A percentile compares a stretch with the other conserved stretches of the same genome.
These are phyloP conservation scores for Dromius quadrimaculatus DNA, from an alignment of 2,888 invertebrate genomes.

Conservation along the genomic window DNA sequence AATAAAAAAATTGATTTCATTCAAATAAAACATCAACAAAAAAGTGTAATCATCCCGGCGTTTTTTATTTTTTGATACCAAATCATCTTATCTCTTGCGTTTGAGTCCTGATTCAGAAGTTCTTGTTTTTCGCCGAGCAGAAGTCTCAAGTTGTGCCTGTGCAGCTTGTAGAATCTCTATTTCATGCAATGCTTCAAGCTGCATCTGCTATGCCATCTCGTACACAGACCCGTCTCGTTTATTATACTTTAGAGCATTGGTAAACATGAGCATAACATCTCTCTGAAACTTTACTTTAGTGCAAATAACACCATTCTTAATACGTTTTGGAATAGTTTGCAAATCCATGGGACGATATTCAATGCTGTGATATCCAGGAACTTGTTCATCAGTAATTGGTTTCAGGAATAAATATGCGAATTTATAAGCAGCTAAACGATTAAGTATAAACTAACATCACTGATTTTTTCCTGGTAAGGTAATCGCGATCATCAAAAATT, in stretches of 20 bases:
- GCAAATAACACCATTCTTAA: conserved; percentile 85
- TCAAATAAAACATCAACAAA: conserved; percentile 27
- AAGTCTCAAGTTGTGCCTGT: conserved; percentile 60
- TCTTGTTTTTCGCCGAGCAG: conserved; percentile 64
- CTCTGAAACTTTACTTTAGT: conserved; percentile 89
- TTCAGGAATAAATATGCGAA: conserved; percentile 87
- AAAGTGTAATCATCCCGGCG: conserved; percentile 63
- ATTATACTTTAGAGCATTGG: conserved; percentile 95
- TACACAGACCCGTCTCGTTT: conserved; percentile 85
- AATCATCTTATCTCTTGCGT: conserved; percentile 62
- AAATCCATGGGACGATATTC: conserved; percentile 91
- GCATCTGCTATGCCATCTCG: conserved; percentile 86
- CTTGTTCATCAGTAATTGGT: conserved; percentile 89
- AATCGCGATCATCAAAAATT: conserved; percentile 77
- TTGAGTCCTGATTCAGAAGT: conserved; percentile 65
- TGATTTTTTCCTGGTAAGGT: conserved; percentile 89
- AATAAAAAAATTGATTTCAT: no score
- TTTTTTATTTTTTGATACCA: conserved; percentile 59
- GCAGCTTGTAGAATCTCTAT: conserved; percentile 64
- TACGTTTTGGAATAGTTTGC: conserved; percentile 84
- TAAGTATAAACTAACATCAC: conserved; percentile 87
- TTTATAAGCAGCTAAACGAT: conserved; percentile 84
- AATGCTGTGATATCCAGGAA: conserved; percentile 84
- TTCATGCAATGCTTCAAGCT: conserved; percentile 77
- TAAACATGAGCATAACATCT: conserved; percentile 91